Evolutionary conservation across 2,797 vertebrate genomes (phyloP), one percentile per base, ranked within the genome.

Genomic region (Thaleichthys pacificus): DNA sequence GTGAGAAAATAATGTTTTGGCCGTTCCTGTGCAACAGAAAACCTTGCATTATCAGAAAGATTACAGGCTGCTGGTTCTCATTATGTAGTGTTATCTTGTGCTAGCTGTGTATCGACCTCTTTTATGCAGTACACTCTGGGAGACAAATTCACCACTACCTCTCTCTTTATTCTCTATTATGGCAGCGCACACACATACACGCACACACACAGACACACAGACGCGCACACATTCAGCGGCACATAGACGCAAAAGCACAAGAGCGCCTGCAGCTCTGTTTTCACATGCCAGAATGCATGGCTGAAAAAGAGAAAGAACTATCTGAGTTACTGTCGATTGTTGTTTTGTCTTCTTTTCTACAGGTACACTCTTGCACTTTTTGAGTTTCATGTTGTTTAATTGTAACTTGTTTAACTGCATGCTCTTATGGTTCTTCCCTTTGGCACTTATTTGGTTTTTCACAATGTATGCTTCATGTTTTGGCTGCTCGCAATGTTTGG

Each of bases 61-160:
- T 62, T 62, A 30, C 61, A 17, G 26, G 22, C 61, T 3, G 26
- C 61, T 62, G 61, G 5, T 62, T 17, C 32, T 28, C 24, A 62
- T 32, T 30, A 62, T 62, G 15, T 7, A 62, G 17, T 19, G 61
- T 62, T 28, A 62, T 32, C 6, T 14, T 28, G 28, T n/a, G 61
- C 21, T 61, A 26, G 60, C 61, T 17, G 61, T 32, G 61, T 62
- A 62, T 62, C 61, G 61, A 62, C 61, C 28, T 32, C 21, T 19
- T 62, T 62, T 32, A 62, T 62, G 61, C 61, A 62, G 28, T 17
- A 7, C 61, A n/a, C 26, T 62, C 26, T 32, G 28, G 61, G 61
- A 62, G 61, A 62, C 28, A 2, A 9, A 62, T 62, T 56, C 51
- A n/a, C 51, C 51, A 54, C 17, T 11, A 56, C 51, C 51, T 56